Evolutionary conservation across 2,113 vertebrate species (phyloP).

Genomic region (Mobula hypostoma): DNA sequence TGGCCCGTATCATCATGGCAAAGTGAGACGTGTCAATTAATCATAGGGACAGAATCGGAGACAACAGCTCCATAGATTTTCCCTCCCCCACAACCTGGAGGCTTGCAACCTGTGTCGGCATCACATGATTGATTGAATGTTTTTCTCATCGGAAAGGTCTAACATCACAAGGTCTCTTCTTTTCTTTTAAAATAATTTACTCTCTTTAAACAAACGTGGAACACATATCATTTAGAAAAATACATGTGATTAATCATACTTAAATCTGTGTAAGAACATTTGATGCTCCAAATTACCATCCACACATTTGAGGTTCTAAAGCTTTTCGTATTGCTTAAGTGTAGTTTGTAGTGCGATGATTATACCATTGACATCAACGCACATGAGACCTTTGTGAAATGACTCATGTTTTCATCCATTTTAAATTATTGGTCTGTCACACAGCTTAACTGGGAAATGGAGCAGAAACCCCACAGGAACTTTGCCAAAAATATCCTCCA

Average conservation of each 20-base stretch:
- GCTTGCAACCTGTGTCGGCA: neutral
- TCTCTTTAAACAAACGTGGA: neutral
- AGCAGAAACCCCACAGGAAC: neutral
- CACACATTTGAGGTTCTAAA: neutral
- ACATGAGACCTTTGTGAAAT: neutral
- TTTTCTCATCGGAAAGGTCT: neutral
- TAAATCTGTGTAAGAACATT: neutral
- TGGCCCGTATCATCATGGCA: neutral
- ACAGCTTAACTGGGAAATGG: neutral
- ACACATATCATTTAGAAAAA: neutral
- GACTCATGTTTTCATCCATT: constrained; percentile 25
- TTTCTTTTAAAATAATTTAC: neutral
- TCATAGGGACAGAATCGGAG: neutral
- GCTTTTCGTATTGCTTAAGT: neutral
- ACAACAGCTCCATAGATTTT: neutral
- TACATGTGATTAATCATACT: neutral
- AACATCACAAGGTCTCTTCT: neutral
- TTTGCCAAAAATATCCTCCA: neutral
- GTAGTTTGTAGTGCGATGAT: neutral
- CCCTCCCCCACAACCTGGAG: neutral
- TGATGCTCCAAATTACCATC: neutral
- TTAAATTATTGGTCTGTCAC: neutral
- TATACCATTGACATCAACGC: neutral
- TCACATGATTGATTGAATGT: neutral
- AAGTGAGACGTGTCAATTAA: constrained; percentile 34